Percentiles rank a stretch among this genome's conserved stretches.
Evolutionary conservation across 1,140 invertebrate species (phyloP).

Genomic region (Bombus difficillimus): DNA sequence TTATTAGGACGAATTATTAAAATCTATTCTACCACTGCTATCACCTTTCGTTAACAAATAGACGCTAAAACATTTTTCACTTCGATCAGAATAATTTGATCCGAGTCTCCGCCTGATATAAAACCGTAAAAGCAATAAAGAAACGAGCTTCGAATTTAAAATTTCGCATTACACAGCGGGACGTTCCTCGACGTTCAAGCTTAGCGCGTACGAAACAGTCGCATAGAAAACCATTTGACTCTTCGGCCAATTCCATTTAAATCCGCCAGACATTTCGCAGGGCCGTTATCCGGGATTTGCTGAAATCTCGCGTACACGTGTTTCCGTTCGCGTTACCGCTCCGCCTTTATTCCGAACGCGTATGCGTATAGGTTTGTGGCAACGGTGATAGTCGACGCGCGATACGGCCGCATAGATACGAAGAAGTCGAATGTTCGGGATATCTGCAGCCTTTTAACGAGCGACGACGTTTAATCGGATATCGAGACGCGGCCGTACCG

Average conservation of each 20-base stretch:
- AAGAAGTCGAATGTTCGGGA: constrained; percentile 1
- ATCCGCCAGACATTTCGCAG: constrained; percentile 59
- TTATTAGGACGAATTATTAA: too few relatives aligned
- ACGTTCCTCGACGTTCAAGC: neutral
- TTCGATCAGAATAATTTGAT: neutral
- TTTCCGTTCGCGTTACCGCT: neutral
- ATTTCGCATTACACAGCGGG: neutral
- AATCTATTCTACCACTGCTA: too few relatives aligned
- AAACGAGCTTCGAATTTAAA: neutral
- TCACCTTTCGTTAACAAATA: too few relatives aligned
- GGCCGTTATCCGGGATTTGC: constrained; percentile 62
- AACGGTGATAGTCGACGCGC: neutral
- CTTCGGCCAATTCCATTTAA: constrained; percentile 64
- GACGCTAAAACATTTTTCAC: too few relatives aligned
- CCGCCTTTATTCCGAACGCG: neutral
- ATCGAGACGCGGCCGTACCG: neutral
- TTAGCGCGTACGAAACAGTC: constrained; percentile 19
- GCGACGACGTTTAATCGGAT: constrained; percentile 61
- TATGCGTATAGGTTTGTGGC: neutral
- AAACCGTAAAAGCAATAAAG: neutral
- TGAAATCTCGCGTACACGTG: constrained; percentile 39
- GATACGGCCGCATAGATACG: constrained; percentile 28
- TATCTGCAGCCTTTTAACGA: constrained; percentile 59
- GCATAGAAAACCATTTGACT: constrained; percentile 61
- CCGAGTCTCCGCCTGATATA: fast-evolving